phyloP scores from a whole-genome alignment of 2,113 vertebrate genomes.

The Zosterops pallidus region DNA sequence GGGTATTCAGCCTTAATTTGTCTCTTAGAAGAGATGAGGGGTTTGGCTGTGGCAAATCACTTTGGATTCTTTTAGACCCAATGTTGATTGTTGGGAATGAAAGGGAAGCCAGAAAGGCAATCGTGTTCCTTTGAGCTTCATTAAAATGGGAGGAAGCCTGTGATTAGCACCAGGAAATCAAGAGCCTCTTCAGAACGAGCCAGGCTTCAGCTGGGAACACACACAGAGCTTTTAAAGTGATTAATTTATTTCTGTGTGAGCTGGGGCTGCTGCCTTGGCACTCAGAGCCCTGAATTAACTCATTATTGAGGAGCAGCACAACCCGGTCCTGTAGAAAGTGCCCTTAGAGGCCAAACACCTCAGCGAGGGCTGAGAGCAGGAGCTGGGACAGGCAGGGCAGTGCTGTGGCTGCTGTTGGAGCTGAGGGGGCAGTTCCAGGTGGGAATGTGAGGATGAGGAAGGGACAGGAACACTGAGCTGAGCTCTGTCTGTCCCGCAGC shows the following conservation, averaged over 20 bases:
- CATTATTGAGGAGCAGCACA: background rate
- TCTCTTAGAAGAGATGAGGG: background rate
- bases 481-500: conserved; percentile 63
- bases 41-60: conserved; percentile 2
- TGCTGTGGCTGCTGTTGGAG: background rate
- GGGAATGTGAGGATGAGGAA: accelerated
- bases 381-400: background rate
- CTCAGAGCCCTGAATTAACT: background rate
- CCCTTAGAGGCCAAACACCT: background rate
- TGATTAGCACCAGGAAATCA: conserved; percentile 28
- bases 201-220: background rate
- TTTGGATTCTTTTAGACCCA: background rate
- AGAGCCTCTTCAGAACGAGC: conserved; percentile 39
- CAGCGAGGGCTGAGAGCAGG: background rate
- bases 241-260: background rate
- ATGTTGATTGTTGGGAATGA: background rate
- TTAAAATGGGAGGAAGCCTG: background rate
- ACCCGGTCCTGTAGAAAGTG: accelerated
- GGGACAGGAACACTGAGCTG: background rate
- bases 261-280: background rate
- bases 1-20: background rate
- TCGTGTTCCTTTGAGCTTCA: background rate
- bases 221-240: background rate
- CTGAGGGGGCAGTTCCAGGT: background rate
- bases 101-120: background rate